Evolutionary conservation across 2,888 invertebrate genomes (phyloP).

Genomic region (Lapara coniferarum): DNA sequence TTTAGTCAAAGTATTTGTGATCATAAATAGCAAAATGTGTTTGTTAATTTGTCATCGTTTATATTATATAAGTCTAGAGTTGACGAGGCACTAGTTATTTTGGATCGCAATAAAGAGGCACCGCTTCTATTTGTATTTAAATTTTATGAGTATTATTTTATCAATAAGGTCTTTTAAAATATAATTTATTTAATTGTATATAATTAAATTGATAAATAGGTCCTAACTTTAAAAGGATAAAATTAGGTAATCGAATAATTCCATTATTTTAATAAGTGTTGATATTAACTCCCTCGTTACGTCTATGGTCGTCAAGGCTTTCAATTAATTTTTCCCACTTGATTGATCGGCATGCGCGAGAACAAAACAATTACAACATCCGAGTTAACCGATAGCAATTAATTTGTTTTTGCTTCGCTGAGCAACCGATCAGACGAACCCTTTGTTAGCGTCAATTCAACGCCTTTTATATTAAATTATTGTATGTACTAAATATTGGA

Average conservation of each 20-base stretch:
- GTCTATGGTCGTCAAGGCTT: constrained; percentile 59
- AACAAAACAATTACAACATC: constrained; percentile 80
- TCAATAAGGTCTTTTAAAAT: no score
- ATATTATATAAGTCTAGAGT: no score
- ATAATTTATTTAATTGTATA: no score
- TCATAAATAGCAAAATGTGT: no score
- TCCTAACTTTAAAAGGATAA: not conserved
- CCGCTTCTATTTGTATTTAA: no score
- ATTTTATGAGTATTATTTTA: no score
- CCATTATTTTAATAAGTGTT: constrained; percentile 13
- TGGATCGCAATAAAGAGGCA: no score
- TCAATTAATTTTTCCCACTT: constrained; percentile 81
- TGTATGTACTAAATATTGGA: constrained; percentile 48
- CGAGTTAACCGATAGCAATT: constrained; percentile 79
- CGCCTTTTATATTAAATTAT: constrained; percentile 71
- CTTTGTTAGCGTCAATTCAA: constrained; percentile 68
- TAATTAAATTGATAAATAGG: not conserved
- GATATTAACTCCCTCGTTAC: constrained; percentile 37
- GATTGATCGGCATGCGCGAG: constrained; percentile 70
- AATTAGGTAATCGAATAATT: constrained; percentile 10
- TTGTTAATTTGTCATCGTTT: no score
- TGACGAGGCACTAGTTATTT: no score
- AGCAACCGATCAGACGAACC: constrained; percentile 64
- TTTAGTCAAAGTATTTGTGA: no score
- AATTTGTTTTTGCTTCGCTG: constrained; percentile 77